phyloP scores from a whole-genome alignment of 37 sponge, comb jelly and placozoan genomes.

The Crambe crambe region DNA sequence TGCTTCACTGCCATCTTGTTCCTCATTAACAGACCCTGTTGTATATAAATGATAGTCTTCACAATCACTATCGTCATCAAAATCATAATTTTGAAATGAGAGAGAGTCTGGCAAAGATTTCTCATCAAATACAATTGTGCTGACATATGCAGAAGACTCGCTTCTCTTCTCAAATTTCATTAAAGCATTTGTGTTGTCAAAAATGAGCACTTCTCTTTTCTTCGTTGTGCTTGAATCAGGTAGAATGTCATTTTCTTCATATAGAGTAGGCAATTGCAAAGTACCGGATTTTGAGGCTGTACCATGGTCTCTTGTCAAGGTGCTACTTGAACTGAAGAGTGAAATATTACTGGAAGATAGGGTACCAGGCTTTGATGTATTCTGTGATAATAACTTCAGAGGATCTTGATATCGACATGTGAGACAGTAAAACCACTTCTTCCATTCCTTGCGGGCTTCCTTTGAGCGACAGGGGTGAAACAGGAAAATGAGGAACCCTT shows the following conservation, averaged over 20 bases:
- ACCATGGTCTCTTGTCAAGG: neutral
- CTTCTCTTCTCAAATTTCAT: neutral
- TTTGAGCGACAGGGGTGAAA: constrained; percentile 21
- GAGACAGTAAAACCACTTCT: constrained; percentile 6
- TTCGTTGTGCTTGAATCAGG: too few species aligned
- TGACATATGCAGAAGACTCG: neutral
- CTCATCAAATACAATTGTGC: neutral
- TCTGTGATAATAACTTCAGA: neutral
- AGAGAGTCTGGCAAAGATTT: neutral
- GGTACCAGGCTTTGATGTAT: neutral
- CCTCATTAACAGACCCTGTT: too few species aligned
- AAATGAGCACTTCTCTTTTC: neutral
- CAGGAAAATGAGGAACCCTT: constrained; percentile 36
- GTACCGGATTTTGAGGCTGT: neutral
- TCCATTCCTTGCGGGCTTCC: constrained; percentile 32
- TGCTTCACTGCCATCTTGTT: too few species aligned
- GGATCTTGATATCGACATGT: neutral
- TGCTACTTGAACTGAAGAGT: neutral
- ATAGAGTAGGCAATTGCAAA: neutral
- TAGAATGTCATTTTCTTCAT: neutral
- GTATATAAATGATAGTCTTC: too few species aligned
- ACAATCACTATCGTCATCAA: neutral
- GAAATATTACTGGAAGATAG: neutral
- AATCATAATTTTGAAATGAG: neutral
- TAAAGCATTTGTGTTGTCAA: neutral